Evolutionary conservation across 2,888 invertebrate species (phyloP).

Genomic region (Latrodectus hesperus): DNA sequence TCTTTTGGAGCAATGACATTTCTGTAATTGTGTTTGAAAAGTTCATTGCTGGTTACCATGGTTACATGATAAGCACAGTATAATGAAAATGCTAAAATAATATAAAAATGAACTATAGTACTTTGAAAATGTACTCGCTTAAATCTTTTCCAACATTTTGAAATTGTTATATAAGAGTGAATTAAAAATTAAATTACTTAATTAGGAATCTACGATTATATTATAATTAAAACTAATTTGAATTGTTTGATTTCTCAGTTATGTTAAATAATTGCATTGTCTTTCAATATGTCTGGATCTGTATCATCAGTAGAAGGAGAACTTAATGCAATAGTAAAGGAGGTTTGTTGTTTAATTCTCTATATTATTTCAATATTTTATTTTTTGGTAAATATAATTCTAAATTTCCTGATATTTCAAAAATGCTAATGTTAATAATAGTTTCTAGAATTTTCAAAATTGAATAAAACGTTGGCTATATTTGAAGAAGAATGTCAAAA

Average conservation of each 20-base stretch:
- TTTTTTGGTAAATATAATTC: not conserved
- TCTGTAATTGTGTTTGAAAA: too few relatives aligned
- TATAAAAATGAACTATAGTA: not conserved
- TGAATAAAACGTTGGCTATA: slow-evolving; percentile 73
- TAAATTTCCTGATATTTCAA: not conserved
- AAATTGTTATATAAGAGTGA: too few relatives aligned
- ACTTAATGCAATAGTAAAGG: slow-evolving; percentile 75
- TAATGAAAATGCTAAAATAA: slow-evolving; percentile 22
- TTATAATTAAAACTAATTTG: not conserved
- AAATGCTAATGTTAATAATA: slow-evolving; percentile 69
- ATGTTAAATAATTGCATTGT: too few relatives aligned
- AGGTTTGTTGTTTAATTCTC: slow-evolving; percentile 72
- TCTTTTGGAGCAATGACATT: too few relatives aligned
- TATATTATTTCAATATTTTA: not conserved
- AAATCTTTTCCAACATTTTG: too few relatives aligned
- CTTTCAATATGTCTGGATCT: slow-evolving; percentile 62
- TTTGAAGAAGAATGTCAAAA: slow-evolving; percentile 75
- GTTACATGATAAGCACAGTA: slow-evolving; percentile 35
- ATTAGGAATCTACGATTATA: not conserved
- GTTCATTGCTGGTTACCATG: slow-evolving; percentile 20
- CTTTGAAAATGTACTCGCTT: not conserved
- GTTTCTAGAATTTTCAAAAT: slow-evolving; percentile 75
- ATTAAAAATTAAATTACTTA: not conserved
- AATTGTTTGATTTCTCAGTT: not conserved
- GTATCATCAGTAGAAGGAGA: slow-evolving; percentile 73